phyloP scores from a whole-genome alignment of 2,113 vertebrate species.

The Ptychochromis oligacanthus region DNA sequence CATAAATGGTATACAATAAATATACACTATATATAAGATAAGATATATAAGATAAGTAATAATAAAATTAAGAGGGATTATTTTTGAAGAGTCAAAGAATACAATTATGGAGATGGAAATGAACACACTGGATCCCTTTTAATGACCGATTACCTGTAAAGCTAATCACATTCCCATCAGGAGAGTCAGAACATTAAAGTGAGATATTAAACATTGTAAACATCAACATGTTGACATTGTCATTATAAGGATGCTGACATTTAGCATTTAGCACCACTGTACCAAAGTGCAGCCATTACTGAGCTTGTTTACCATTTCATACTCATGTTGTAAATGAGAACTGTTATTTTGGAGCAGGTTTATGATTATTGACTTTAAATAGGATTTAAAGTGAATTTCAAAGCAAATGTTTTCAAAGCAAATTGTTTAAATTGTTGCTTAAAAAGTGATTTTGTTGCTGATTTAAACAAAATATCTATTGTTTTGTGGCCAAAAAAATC shows the following conservation, averaged over 20 bases:
- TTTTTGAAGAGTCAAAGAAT: no score
- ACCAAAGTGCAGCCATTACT: neutral
- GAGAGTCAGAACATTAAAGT: neutral
- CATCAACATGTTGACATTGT: neutral
- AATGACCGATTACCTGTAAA: no score
- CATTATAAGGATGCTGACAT: neutral
- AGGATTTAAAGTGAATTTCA: neutral
- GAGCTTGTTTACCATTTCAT: neutral
- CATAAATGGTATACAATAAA: neutral
- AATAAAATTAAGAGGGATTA: no score
- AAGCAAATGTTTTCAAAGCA: no score
- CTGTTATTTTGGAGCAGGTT: neutral
- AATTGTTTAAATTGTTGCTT: no score
- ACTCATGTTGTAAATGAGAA: neutral
- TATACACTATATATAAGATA: no score
- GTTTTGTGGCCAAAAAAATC: neutral
- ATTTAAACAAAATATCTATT: neutral
- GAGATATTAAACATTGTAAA: neutral
- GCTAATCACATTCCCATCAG: neutral
- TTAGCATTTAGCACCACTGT: neutral
- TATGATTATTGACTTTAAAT: no score
- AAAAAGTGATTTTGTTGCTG: no score
- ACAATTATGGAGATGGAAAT: no score
- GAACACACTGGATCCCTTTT: no score
- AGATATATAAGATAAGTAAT: no score